Conservation (phyloP, 2,113 vertebrate species). For the Abramis brama region DNA sequence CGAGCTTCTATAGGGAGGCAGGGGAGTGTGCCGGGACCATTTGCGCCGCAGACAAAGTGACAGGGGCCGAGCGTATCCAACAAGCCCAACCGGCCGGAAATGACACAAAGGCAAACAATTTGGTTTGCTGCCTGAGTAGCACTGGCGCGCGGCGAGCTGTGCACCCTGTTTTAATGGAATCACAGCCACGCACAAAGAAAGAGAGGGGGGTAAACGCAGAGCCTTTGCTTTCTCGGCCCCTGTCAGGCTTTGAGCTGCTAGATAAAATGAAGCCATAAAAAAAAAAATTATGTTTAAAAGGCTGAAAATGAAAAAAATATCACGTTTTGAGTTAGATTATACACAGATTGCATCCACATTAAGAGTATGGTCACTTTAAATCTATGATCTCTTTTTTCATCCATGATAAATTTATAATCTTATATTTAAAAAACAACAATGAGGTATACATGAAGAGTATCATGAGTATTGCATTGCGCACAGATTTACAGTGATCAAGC, state of each 20-base stretch:
- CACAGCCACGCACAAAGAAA: conserved; percentile 22
- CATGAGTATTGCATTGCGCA: background rate
- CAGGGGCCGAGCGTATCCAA: conserved; percentile 53
- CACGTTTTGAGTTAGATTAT: background rate
- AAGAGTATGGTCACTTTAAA: background rate
- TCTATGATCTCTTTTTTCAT: background rate
- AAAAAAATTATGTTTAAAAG: background rate
- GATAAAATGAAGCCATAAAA: conserved; percentile 15
- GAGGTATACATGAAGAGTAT: too few species aligned
- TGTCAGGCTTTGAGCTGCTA: conserved; percentile 17
- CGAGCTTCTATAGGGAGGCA: conserved; percentile 33
- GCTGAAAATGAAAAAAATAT: background rate
- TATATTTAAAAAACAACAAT: too few species aligned
- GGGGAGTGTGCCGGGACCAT: conserved; percentile 49
- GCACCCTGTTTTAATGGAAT: conserved; percentile 54
- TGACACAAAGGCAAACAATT: conserved; percentile 60
- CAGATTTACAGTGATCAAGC: background rate
- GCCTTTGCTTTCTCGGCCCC: conserved; percentile 23
- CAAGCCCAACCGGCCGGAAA: conserved; percentile 57
- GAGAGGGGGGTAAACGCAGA: background rate
- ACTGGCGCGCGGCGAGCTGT: conserved; percentile 31
- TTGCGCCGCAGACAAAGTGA: conserved; percentile 53
- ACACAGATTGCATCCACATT: background rate
- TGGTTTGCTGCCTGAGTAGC: conserved; percentile 48
- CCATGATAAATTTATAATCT: background rate